Conservation (phyloP, 1,140 invertebrate species). For the Leucophenga varia region DNA sequence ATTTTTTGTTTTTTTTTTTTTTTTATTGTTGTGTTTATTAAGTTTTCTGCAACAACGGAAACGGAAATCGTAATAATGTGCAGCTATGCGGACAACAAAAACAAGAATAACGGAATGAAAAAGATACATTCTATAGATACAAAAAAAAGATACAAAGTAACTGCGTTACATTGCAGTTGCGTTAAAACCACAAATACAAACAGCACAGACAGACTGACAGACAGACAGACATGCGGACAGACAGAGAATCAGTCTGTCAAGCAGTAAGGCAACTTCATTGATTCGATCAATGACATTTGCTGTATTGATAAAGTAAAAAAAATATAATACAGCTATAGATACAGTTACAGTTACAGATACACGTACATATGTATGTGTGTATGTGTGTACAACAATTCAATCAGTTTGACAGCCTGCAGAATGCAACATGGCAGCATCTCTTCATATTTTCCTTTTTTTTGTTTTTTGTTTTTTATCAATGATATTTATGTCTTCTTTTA, state of each 20-base stretch:
- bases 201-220: neutral
- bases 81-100: neutral
- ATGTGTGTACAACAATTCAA: slow-evolving; percentile 13
- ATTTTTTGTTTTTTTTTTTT: slow-evolving; percentile 25
- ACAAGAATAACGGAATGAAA: neutral
- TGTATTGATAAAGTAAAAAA: too few species aligned
- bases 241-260: neutral
- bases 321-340: neutral
- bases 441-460: neutral
- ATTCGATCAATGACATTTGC: too few species aligned
- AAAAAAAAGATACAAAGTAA: too few species aligned
- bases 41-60: slow-evolving; percentile 27
- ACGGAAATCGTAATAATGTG: slow-evolving; percentile 39
- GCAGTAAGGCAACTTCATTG: too few species aligned
- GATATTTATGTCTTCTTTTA: slow-evolving; percentile 7
- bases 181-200: neutral
- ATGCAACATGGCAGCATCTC: neutral
- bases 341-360: slow-evolving; percentile 3
- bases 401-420: slow-evolving; percentile 11
- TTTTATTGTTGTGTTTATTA: slow-evolving; percentile 25
- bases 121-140: too few species aligned
- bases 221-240: neutral
- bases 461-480: neutral
- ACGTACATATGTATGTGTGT: neutral
- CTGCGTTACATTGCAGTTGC: too few species aligned